Percentiles rank a stretch among this genome's conserved stretches.
Conservation (phyloP, 1,140 invertebrate species). For the Caenorhabditis latens region DNA sequence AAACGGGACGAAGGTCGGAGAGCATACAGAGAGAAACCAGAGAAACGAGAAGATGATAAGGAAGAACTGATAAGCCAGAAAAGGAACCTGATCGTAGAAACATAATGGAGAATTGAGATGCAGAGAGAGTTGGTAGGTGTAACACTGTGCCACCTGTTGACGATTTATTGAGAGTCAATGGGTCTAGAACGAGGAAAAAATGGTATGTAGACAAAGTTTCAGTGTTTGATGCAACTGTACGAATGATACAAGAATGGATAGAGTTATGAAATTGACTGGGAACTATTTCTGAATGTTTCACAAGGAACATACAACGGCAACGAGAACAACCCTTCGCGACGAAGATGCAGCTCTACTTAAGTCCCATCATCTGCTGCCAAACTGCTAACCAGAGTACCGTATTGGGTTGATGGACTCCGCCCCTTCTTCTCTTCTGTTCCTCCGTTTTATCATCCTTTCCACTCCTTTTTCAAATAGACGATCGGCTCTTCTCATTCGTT, state of each 20-base stretch:
- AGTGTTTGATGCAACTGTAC: too few relatives aligned
- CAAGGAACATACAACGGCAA: too few relatives aligned
- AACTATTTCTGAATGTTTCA: too few relatives aligned
- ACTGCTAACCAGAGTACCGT: too few relatives aligned
- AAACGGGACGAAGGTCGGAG: neutral
- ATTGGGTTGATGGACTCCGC: neutral
- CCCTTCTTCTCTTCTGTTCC: neutral
- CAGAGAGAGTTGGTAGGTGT: constrained; percentile 19
- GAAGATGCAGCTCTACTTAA: too few relatives aligned
- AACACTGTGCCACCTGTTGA: constrained; percentile 50
- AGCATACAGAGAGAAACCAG: neutral
- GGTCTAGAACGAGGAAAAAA: neutral
- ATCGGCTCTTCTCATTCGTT: neutral
- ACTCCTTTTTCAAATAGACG: neutral
- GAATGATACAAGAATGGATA: too few relatives aligned
- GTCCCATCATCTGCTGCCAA: too few relatives aligned
- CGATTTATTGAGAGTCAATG: constrained; percentile 32
- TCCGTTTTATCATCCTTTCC: neutral
- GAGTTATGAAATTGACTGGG: too few relatives aligned
- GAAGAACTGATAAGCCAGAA: constrained; percentile 29
- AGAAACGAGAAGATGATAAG: neutral
- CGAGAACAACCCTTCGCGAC: too few relatives aligned
- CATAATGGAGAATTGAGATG: neutral
- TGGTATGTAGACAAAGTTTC: too few relatives aligned
- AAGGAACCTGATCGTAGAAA: constrained; percentile 25